A percentile compares a stretch with the other conserved stretches of the same genome.
phyloP scores from a whole-genome alignment of 92 coral and sea anemone species.

The Metridium senile region DNA sequence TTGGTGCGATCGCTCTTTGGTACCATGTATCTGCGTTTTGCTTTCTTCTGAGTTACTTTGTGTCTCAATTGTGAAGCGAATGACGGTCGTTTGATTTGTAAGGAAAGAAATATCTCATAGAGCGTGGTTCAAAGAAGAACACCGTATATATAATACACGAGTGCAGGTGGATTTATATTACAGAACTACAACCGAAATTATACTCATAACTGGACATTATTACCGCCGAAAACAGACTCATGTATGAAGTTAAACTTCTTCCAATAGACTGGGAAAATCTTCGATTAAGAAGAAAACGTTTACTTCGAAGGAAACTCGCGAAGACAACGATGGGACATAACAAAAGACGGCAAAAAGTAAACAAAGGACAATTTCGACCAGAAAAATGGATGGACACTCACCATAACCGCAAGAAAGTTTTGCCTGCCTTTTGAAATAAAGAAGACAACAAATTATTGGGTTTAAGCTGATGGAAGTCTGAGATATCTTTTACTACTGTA shows the following conservation, averaged over 20 bases:
- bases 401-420: conserved; percentile 25
- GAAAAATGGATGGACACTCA: conserved; percentile 8
- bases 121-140: conserved; percentile 28
- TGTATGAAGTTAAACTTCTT: neutral
- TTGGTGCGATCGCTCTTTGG: conserved; percentile 94
- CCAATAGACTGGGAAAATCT: conserved; percentile 10
- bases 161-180: conserved; percentile 4
- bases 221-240: conserved; percentile 1
- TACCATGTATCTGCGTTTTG: conserved; percentile 94
- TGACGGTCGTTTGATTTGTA: neutral
- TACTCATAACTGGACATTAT: neutral
- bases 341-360: conserved; percentile 50
- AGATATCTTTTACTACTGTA: conserved; percentile 1
- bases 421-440: conserved; percentile 21
- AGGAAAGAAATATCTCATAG: neutral
- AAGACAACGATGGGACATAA: conserved; percentile 42
- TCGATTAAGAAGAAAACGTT: neutral
- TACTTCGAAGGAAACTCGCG: neutral
- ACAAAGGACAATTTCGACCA: conserved; percentile 34
- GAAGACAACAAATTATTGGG: conserved; percentile 17
- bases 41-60: conserved; percentile 88
- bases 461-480: conserved; percentile 15
- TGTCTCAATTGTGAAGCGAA: conserved; percentile 65
- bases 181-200: neutral
- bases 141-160: no score